phyloP scores from a whole-genome alignment of 64 coral and sea anemone species.

The Montipora foliosa region DNA sequence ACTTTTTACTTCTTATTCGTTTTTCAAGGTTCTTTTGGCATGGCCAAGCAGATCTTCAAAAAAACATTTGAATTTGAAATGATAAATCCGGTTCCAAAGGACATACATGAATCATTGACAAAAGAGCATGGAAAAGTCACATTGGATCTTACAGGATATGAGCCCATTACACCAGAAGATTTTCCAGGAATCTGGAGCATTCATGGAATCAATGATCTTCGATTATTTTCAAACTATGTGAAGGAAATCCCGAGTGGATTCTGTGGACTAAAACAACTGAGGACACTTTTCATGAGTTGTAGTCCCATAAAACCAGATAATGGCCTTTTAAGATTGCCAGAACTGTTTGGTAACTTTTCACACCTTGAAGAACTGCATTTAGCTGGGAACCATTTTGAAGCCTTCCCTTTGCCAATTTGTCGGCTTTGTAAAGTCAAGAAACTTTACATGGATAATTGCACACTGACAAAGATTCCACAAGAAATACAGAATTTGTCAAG shows the following conservation, averaged over 20 bases:
- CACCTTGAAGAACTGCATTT: conserved; percentile 75
- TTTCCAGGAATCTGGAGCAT: conserved; percentile 55
- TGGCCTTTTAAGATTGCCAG: conserved; percentile 68
- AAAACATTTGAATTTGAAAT: conserved; percentile 63
- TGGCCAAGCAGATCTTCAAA: no score
- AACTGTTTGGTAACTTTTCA: conserved; percentile 39
- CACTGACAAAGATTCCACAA: conserved; percentile 64
- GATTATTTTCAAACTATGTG: conserved; percentile 73
- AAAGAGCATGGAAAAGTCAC: conserved; percentile 43
- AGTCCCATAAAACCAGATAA: conserved; percentile 45
- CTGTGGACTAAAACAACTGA: conserved; percentile 45
- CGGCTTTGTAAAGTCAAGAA: conserved; percentile 57
- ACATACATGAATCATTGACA: conserved; percentile 23
- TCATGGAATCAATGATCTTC: conserved; percentile 61
- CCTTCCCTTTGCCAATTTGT: conserved; percentile 83
- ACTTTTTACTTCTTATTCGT: no score
- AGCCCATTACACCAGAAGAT: neutral
- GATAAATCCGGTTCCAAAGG: conserved; percentile 23
- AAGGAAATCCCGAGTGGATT: conserved; percentile 50
- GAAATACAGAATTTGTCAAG: conserved; percentile 54
- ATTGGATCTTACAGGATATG: conserved; percentile 70
- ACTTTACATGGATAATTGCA: conserved; percentile 82
- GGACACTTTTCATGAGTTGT: conserved; percentile 53
- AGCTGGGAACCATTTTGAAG: conserved; percentile 70
- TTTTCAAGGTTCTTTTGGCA: no score